Conservation (phyloP, 2,888 invertebrate species). For the Noctua pronuba region DNA sequence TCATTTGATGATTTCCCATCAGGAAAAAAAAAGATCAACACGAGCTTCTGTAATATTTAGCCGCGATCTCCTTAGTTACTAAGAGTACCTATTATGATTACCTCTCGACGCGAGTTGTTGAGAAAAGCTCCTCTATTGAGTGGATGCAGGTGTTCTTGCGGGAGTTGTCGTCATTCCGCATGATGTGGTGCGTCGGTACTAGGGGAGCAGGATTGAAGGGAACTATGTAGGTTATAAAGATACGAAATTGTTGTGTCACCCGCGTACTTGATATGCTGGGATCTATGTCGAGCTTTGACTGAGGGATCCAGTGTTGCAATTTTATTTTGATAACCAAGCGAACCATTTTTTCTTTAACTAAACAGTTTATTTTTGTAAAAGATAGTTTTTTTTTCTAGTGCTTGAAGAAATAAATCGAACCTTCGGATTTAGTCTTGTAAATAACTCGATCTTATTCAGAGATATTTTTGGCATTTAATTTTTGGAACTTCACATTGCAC, state of each 20-base stretch:
- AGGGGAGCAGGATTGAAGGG: constrained; percentile 2
- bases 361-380: too few species aligned
- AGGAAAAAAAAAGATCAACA: too few species aligned
- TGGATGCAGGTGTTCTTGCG: constrained; percentile 50
- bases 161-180: constrained; percentile 47
- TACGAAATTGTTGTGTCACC: background rate
- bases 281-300: background rate
- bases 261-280: background rate
- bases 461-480: too few species aligned
- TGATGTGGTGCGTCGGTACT: constrained; percentile 45
- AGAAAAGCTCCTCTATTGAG: background rate
- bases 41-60: too few species aligned
- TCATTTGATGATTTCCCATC: too few species aligned
- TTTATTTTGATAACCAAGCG: background rate
- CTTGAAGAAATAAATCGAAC: too few species aligned
- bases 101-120: constrained; percentile 16
- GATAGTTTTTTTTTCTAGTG: too few species aligned
- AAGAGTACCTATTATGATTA: background rate
- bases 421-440: too few species aligned
- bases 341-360: too few species aligned
- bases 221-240: background rate
- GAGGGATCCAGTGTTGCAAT: background rate
- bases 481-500: too few species aligned
- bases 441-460: too few species aligned
- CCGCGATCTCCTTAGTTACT: too few species aligned